Evolutionary conservation across 1,140 invertebrate genomes (phyloP), one percentile per base, ranked within the genome.

Genomic region (Ruditapes philippinarum): DNA sequence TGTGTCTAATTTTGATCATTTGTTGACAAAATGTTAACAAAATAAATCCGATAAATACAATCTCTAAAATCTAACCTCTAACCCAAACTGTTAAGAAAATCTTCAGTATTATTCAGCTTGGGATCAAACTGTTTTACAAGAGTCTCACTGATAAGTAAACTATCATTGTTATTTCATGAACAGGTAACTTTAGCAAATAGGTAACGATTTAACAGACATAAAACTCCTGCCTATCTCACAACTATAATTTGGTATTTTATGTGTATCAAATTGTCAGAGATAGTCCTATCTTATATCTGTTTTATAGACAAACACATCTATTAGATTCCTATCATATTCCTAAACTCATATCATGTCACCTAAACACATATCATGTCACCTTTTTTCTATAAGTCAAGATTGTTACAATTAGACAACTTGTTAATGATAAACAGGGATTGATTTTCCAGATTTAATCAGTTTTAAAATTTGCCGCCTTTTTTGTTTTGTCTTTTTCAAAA

Each of bases 71-170:
- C 65, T 70, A 70, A 70, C 65, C 65, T 38, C 9, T 70, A 70
- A 38, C 65, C 33, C 28, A 5, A 14, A 17, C 33, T 70, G 65
- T 70, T 38, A 17, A 12, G 7, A 38, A 40, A 70, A 7, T 31
- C 1, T 70, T 57, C 2, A 9, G 33, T 40, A 70, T 38, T 70
- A 36, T 40, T 70, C 38, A 4, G 33, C 19, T 70, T 17, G 14
- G 65, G 65, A 70, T 70, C 65, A 70, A 70, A 70, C 65, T 70
- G 65, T 70, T 70, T 70, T 70, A 70, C 28, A 70, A 70, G 33
- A 70, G 38, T 70, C 65, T 28, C 3, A 70, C 65, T 38, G 65
- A 70, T 70, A 70, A 36, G 33, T 70, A 40, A 38, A 38, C 65
- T 70, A 70, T 38, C 65, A 70, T 70, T 70, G 65, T 70, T 70